Base-by-base conservation (phyloP, 2,797 vertebrate genomes). In the Danio choprae region DNA sequence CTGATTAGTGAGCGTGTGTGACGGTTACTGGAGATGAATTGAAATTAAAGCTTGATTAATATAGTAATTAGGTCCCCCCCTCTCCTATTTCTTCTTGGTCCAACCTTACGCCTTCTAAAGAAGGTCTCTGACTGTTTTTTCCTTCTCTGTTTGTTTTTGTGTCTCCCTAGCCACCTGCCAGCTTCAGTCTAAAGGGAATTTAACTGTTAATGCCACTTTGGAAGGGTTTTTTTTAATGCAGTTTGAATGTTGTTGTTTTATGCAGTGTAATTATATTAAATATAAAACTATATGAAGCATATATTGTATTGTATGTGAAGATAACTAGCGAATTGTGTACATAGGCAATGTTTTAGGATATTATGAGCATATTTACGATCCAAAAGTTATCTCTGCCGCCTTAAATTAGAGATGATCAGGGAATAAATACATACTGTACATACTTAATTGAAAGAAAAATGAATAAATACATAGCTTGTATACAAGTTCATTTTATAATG, bases 11-110 rank as follows among this genome's bases (percentile, higher is more conserved):
- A 91, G 89, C 84, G 72, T 84, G 71, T 82, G 86, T 89, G 85
- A 86, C 82, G 86, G 86, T 91, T 91, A 84, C 87, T 85, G 84
- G 80, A 89, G 87, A 90, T 93, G 87, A 93, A 92, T 90, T 88
- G 88, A 92, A 92, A 91, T 92, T 85, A 88, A 86, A 82, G 88
- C 89, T 89, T 89, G 89, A 90, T 94, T 92, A 91, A 92, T 92
- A 91, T 86, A 89, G 85, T 90, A 91, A 92, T 93, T 92, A 91
- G 86, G 3, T 50, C 84, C 86, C 82, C 86, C 81, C 87, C 87
- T 82, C 83, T 46, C 83, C 6, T 36, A 41, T 20, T 82, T 89
- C 81, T 69, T 87, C 63, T 85, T 86, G 10, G 77, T 71, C 56
- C 46, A 80, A 69, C 79, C 84, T 83, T 85, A 84, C 84, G 62